These are phyloP conservation scores for Empidonax traillii DNA, from an alignment of 2,113 vertebrate species.

Conservation along the genomic window DNA sequence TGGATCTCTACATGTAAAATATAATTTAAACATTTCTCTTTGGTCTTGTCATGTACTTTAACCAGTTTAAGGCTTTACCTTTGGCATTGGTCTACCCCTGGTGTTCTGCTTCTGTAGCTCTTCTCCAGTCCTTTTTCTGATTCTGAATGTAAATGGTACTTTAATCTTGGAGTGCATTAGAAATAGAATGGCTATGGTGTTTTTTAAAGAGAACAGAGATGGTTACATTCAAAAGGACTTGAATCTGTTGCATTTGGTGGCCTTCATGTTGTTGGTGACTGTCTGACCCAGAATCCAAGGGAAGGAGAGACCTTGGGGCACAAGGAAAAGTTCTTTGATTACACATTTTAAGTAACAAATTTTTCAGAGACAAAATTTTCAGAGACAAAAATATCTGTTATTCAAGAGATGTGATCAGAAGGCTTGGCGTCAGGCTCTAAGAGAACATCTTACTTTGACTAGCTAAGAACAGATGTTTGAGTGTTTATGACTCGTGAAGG, in stretches of 20 bases:
- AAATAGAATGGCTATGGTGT: not conserved
- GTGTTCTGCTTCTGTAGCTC: not conserved
- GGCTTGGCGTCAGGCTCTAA: not conserved
- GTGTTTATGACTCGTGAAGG: not conserved
- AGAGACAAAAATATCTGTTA: not conserved
- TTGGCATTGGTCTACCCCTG: not conserved
- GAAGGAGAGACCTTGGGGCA: not conserved
- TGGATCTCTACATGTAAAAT: not conserved
- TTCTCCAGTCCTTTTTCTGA: not conserved
- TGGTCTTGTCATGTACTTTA: not conserved
- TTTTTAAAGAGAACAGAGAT: not conserved
- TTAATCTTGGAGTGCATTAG: not conserved
- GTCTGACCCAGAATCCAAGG: fast-evolving
- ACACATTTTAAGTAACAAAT: not conserved
- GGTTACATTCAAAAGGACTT: not conserved
- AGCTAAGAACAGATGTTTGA: not conserved
- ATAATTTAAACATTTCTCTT: not conserved
- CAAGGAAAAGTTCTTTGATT: not conserved
- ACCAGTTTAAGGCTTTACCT: not conserved
- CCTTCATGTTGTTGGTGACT: not conserved
- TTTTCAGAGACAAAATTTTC: not conserved
- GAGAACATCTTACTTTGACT: not conserved
- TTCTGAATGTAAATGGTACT: not conserved
- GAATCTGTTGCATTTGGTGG: not conserved
- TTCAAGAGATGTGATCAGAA: fast-evolving